Percentiles rank a stretch among this genome's conserved stretches.
phyloP scores from a whole-genome alignment of 2,888 invertebrate species.

The Serripes groenlandicus region DNA sequence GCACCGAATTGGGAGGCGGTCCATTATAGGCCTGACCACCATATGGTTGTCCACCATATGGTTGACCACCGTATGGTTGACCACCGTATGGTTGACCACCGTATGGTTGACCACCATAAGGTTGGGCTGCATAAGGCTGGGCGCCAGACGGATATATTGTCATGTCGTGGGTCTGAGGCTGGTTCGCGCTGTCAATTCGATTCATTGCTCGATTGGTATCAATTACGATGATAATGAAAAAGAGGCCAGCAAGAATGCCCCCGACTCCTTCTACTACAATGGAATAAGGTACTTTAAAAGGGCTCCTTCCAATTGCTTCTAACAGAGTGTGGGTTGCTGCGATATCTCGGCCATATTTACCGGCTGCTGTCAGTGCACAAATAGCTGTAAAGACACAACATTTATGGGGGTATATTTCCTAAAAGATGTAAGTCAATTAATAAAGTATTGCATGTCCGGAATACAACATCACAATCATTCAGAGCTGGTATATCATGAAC shows the following conservation, averaged over 20 bases:
- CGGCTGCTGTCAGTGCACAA: background rate
- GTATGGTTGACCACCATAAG: background rate
- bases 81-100: background rate
- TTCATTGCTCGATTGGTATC: background rate
- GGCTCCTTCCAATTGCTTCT: background rate
- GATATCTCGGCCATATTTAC: background rate
- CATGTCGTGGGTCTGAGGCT: background rate
- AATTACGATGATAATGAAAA: background rate
- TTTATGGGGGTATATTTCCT: no score
- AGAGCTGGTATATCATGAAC: no score
- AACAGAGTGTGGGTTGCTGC: background rate
- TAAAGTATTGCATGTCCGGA: no score
- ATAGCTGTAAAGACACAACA: slow-evolving; percentile 1
- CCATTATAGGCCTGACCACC: no score
- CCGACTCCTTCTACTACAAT: background rate
- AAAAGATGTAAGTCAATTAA: no score
- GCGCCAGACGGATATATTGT: background rate
- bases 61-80: background rate
- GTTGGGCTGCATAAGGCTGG: background rate
- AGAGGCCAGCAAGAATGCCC: background rate
- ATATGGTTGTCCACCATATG: background rate
- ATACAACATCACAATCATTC: no score
- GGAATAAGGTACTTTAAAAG: background rate
- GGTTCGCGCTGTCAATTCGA: background rate
- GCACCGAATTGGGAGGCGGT: no score